Evolutionary conservation across 1,140 invertebrate genomes (phyloP).

Genomic region (Drosophila novamexicana): DNA sequence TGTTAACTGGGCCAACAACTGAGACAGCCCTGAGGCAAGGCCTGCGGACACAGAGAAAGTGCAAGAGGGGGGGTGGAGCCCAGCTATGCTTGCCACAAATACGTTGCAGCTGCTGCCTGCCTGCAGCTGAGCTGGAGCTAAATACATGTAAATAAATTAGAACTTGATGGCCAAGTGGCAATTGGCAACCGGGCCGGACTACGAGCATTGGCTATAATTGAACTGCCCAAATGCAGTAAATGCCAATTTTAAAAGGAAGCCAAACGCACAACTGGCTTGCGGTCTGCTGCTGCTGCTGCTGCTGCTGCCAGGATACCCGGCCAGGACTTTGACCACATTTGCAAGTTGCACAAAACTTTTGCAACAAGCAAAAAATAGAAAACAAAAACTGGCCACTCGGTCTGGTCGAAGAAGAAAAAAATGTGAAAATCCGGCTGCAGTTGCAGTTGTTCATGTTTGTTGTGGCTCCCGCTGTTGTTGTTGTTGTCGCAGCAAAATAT

Average conservation of each 20-base stretch:
- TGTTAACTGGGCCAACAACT: slow-evolving; percentile 50
- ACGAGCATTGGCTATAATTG: slow-evolving; percentile 36
- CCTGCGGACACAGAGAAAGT: background rate
- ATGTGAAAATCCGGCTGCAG: slow-evolving; percentile 4
- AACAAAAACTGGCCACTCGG: slow-evolving; percentile 23
- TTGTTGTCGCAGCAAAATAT: background rate
- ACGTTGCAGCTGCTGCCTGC: slow-evolving; percentile 22
- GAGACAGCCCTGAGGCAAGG: slow-evolving; percentile 2
- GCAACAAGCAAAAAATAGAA: slow-evolving; percentile 8
- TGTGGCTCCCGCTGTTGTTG: background rate
- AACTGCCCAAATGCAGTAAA: slow-evolving; percentile 43
- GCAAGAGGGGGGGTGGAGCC: slow-evolving; percentile 10
- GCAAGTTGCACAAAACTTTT: slow-evolving; percentile 33
- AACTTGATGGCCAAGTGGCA: slow-evolving; percentile 50
- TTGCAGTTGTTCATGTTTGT: slow-evolving; percentile 7
- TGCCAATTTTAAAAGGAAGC: slow-evolving; percentile 13
- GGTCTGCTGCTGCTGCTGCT: slow-evolving; percentile 1
- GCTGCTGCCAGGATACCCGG: background rate
- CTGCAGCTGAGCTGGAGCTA: slow-evolving; percentile 3
- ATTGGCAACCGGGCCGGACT: background rate
- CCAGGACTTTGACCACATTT: slow-evolving; percentile 22
- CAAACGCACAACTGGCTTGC: slow-evolving; percentile 11
- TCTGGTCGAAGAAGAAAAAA: background rate
- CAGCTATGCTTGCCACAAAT: slow-evolving; percentile 44
- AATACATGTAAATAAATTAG: slow-evolving; percentile 80